Evolutionary conservation across 2,797 vertebrate species (phyloP).

Genomic region (Notamacropus eugenii): DNA sequence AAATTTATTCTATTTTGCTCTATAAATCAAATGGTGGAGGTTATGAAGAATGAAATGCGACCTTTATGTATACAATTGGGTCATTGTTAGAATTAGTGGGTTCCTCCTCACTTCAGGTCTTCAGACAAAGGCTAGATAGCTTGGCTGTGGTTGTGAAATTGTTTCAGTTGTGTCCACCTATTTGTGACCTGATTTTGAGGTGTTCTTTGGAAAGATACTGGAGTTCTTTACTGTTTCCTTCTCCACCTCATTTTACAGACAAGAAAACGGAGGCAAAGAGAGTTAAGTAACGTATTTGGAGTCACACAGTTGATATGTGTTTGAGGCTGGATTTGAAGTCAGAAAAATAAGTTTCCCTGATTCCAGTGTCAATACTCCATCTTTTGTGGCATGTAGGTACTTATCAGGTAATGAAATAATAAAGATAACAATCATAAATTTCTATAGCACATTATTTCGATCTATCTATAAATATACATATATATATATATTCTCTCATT

Average conservation of each 20-base stretch:
- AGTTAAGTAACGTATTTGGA: background rate
- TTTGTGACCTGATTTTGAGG: background rate
- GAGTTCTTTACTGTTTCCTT: background rate
- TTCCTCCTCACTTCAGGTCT: background rate
- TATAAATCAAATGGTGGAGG: background rate
- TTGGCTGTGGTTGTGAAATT: background rate
- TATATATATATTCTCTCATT: background rate
- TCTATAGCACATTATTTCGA: background rate
- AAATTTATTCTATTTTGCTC: background rate
- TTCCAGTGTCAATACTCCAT: background rate
- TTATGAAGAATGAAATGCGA: background rate
- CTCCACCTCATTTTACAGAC: background rate
- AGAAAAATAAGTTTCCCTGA: no score
- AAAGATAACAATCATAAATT: background rate
- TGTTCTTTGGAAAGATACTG: background rate
- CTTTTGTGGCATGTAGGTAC: background rate
- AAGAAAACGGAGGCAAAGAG: background rate
- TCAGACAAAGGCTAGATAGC: background rate
- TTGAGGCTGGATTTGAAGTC: background rate
- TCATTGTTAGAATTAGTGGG: background rate
- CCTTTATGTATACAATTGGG: background rate
- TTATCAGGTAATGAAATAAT: background rate
- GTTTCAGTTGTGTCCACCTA: background rate
- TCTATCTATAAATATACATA: no score
- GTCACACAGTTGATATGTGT: background rate